These are phyloP conservation scores for Hippopotamus amphibius DNA, from an alignment of 2,113 vertebrate genomes.

Conservation along the genomic window DNA sequence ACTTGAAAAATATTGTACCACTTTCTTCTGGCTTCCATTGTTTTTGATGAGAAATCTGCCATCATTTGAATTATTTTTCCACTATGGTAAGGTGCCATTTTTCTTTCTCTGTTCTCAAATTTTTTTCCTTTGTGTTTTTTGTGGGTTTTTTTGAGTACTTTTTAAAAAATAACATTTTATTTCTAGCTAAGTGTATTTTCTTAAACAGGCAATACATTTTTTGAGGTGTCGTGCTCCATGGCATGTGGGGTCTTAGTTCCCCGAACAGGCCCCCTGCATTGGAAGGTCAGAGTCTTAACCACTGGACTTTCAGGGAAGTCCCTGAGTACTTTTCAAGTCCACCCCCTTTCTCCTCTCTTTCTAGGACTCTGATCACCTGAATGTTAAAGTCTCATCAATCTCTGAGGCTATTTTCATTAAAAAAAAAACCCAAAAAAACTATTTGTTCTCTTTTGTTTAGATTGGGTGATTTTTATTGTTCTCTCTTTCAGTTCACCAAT, in stretches of 20 bases:
- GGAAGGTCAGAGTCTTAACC: too few relatives aligned
- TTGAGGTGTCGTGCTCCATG: too few relatives aligned
- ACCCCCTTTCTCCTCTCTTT: neutral
- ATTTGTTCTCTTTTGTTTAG: neutral
- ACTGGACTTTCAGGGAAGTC: too few relatives aligned
- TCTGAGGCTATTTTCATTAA: neutral
- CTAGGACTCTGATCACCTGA: neutral
- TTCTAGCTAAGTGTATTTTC: too few relatives aligned
- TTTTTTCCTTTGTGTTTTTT: neutral
- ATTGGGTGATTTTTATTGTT: neutral
- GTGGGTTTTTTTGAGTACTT: neutral
- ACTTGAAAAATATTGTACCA: neutral
- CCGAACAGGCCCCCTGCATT: too few relatives aligned
- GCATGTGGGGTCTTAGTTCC: too few relatives aligned
- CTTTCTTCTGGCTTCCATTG: neutral
- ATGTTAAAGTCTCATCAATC: neutral
- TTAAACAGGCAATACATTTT: too few relatives aligned
- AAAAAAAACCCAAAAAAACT: neutral
- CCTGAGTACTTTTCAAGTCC: neutral
- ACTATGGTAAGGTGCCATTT: neutral
- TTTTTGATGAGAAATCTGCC: constrained; percentile 7
- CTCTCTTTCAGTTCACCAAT: neutral
- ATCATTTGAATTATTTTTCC: neutral
- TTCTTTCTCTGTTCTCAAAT: neutral
- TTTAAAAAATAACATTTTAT: too few relatives aligned